A percentile compares a stretch with the other conserved stretches of the same genome.
These are phyloP conservation scores for Nothura maculosa DNA, from an alignment of 2,797 vertebrate species.

Conservation along the genomic window DNA sequence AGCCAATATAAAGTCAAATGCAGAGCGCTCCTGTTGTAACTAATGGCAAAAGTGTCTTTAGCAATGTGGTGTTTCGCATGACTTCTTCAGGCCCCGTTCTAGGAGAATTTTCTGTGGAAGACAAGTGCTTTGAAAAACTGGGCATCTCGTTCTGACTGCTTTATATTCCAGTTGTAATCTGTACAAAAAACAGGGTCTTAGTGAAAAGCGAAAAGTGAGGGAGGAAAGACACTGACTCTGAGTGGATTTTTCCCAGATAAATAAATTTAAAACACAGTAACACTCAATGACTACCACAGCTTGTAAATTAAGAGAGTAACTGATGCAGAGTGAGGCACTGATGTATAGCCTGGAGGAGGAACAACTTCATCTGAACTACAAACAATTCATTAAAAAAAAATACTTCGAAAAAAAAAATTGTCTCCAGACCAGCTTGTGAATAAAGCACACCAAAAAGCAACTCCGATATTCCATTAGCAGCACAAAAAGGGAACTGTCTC, in stretches of 20 bases:
- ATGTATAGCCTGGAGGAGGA: constrained; percentile 51
- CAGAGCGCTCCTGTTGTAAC: not conserved
- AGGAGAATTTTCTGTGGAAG: not conserved
- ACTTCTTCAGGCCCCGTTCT: not conserved
- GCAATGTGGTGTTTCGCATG: not conserved
- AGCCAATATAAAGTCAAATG: not conserved
- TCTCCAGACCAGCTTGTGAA: constrained; percentile 67
- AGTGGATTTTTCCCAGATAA: constrained; percentile 53
- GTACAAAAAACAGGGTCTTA: not conserved
- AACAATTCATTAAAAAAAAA: constrained; percentile 42
- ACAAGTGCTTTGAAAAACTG: not conserved
- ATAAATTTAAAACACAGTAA: constrained; percentile 44
- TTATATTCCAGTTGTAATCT: not conserved
- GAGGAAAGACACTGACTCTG: constrained; percentile 1
- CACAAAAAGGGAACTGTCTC: constrained; percentile 51
- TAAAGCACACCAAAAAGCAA: constrained; percentile 62
- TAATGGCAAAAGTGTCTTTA: not conserved
- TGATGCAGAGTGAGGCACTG: constrained; percentile 49
- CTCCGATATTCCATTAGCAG: constrained; percentile 50
- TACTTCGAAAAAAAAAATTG: constrained; percentile 59
- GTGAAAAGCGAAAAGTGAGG: not conserved
- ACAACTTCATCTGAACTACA: constrained; percentile 51
- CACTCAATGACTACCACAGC: constrained; percentile 39
- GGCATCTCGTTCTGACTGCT: not conserved
- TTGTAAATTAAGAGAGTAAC: constrained; percentile 52